Evolutionary conservation across 1,140 invertebrate genomes (phyloP), one percentile per base, ranked within the genome.

Genomic region (Lethocerus indicus): DNA sequence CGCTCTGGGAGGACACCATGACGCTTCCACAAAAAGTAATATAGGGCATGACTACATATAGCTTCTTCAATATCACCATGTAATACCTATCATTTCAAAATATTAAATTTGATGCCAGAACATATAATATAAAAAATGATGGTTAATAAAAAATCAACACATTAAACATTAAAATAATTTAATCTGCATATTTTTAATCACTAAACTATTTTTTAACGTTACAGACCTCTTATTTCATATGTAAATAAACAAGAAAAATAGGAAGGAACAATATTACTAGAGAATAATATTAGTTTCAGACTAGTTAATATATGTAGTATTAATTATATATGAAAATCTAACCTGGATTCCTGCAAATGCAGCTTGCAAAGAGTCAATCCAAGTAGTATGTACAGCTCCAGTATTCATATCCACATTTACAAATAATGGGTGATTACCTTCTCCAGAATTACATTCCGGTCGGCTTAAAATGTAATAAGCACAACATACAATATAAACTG

Each of bases 1-100:
- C 79, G 56, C 58, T 82, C 79, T 3, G 79, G 80, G 35, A 83
- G 59, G 28, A 74, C 70, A 12, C 70, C 73, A 60, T 74, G 81
- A 54, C 72, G 66, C 58, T 71, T 67, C 79, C 79, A 82, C 46
- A 83, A 72, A 20, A 69, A 63, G 60, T 75, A 78, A 60, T 76
- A 81, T 13, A 82, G 59, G 12, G 76, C 76, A 61, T 82, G 80
- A 16, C 67, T 66, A 61, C 79, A 82, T n/a, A 82, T 79, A 6
- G 80, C 79, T 62, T 82, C 79, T 56, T 81, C 78, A 46, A 82
- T 64, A 61, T 82, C 77, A 51, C 80, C 80, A 61, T 72, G 67
- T 37, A 82, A 57, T 13, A 80, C 73, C 71, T 78, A 59, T 51
- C 23, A 40, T 54, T 27, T 52, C 12, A 52, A 32, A 32, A 32